A percentile compares a stretch with the other conserved stretches of the same genome.
These are phyloP conservation scores for Nycticryphes semicollaris DNA, from an alignment of 2,113 vertebrate genomes.

Conservation along the genomic window DNA sequence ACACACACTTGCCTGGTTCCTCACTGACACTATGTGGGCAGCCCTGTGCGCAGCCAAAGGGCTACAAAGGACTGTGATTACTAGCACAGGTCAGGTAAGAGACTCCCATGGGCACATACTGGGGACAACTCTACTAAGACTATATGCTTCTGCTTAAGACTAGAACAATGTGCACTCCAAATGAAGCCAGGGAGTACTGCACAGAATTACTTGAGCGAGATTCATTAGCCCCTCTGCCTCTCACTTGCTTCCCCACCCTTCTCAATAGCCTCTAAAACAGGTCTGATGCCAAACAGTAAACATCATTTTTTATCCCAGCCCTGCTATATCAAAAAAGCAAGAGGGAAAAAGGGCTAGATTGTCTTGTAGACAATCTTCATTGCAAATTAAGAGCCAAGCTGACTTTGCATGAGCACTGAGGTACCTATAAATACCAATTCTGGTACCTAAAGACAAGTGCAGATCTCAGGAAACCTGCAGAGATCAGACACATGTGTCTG, in stretches of 20 bases:
- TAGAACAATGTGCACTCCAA: neutral
- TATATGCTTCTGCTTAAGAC: neutral
- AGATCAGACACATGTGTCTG: neutral
- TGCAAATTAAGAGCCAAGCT: neutral
- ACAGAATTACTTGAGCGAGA: neutral
- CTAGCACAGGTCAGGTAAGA: neutral
- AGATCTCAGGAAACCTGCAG: neutral
- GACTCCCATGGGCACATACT: fast-evolving
- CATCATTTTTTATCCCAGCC: neutral
- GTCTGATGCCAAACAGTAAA: neutral
- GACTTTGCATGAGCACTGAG: neutral
- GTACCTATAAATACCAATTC: neutral
- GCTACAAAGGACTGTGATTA: neutral
- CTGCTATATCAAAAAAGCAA: neutral
- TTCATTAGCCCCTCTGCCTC: neutral
- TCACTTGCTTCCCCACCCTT: neutral
- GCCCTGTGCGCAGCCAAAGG: neutral
- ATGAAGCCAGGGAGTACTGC: neutral
- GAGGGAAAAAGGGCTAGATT: neutral
- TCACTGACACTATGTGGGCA: neutral
- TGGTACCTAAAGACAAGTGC: neutral
- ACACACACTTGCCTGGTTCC: neutral
- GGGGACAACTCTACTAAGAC: neutral
- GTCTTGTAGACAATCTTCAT: neutral
- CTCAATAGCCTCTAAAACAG: neutral